Conservation (phyloP, 2,113 vertebrate species). For the Alaudala cheleensis region DNA sequence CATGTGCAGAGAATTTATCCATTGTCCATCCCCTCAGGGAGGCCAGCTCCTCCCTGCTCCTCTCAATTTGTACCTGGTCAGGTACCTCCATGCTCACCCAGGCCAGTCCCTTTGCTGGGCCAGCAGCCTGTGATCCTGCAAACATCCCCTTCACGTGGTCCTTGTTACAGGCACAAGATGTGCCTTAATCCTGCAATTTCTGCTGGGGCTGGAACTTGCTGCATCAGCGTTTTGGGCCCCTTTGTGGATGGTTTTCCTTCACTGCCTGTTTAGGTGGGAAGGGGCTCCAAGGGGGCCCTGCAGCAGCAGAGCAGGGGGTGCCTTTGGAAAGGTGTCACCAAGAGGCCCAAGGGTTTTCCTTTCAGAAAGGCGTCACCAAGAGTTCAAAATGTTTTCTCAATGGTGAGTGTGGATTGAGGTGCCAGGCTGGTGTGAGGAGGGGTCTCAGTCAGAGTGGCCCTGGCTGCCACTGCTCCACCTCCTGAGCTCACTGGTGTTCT, state of each 20-base stretch:
- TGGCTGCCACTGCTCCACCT: rapidly evolving
- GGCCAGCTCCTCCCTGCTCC: not conserved
- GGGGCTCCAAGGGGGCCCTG: not conserved
- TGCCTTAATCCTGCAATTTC: not conserved
- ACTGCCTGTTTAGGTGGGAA: not conserved
- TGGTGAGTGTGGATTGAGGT: not conserved
- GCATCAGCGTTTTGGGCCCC: constrained; percentile 14
- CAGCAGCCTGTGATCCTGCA: constrained; percentile 8
- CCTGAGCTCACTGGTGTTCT: not conserved
- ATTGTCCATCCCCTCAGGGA: not conserved
- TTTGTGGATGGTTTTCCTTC: not conserved
- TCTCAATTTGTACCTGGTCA: constrained; percentile 3
- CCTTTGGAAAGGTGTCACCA: not conserved
- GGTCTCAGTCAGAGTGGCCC: not conserved
- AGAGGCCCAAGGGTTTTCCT: not conserved
- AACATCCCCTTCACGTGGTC: constrained; percentile 11
- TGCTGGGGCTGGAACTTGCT: constrained; percentile 5
- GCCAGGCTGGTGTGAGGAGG: not conserved
- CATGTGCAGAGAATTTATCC: rapidly evolving
- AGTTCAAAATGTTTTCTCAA: not conserved
- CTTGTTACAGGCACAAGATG: not conserved
- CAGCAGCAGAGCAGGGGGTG: rapidly evolving
- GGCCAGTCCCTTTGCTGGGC: not conserved
- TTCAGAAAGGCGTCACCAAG: not conserved
- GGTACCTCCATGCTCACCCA: not conserved